Evolutionary conservation across 37 sponge, comb jelly and placozoan species (phyloP).

Genomic region (Agelas oroides): DNA sequence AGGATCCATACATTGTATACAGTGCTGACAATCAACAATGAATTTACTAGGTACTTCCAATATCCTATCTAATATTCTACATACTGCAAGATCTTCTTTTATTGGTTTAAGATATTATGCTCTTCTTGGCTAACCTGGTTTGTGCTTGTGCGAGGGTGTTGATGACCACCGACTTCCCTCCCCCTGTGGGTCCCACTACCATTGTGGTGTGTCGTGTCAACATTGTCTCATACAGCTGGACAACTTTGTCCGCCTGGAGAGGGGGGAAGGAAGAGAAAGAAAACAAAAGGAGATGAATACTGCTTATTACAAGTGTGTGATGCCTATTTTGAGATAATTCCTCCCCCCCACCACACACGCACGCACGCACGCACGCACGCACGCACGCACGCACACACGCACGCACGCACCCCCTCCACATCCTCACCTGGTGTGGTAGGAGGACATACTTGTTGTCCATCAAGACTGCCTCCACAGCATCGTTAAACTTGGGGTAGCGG

Average conservation of each 20-base stretch:
- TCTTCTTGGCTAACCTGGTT: slow-evolving; percentile 70
- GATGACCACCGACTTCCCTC: slow-evolving; percentile 98
- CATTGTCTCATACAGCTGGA: slow-evolving; percentile 99
- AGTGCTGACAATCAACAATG: too few relatives aligned
- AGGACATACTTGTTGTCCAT: slow-evolving; percentile 84
- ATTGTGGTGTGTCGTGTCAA: slow-evolving; percentile 97
- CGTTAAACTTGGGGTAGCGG: slow-evolving; percentile 99
- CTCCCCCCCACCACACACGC: too few relatives aligned
- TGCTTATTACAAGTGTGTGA: background rate
- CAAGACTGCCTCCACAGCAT: slow-evolving; percentile 93
- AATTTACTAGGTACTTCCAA: too few relatives aligned
- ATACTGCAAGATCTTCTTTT: too few relatives aligned
- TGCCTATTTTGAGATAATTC: too few relatives aligned
- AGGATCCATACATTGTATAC: too few relatives aligned
- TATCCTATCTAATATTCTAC: too few relatives aligned
- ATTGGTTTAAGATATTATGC: too few relatives aligned
- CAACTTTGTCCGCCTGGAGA: slow-evolving; percentile 93
- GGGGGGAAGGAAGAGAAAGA: background rate
- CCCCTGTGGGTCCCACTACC: slow-evolving; percentile 99
- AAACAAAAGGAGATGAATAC: background rate
- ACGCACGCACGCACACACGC: too few relatives aligned
- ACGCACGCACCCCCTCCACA: too few relatives aligned
- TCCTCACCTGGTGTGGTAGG: slow-evolving; percentile 87
- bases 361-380: background rate
- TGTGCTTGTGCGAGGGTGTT: slow-evolving; percentile 94